These are phyloP conservation scores for Zaprionus vittiger DNA, from an alignment of 1,140 invertebrate genomes.

Conservation along the genomic window DNA sequence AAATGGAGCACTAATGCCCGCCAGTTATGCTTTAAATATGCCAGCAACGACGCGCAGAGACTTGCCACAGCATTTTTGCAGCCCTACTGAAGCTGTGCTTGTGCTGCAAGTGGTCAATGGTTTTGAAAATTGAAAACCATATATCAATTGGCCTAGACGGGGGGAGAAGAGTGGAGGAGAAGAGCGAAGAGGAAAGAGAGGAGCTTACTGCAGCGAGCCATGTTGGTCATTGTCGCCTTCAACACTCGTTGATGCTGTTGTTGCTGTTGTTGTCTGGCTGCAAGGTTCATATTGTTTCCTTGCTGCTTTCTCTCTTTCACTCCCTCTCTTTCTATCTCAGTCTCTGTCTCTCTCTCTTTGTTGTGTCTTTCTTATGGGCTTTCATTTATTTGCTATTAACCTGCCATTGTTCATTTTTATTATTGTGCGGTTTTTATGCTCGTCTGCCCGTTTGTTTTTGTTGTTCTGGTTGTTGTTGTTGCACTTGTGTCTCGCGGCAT, in stretches of 20 bases:
- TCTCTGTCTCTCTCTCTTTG: slow-evolving; percentile 8
- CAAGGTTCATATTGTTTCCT: slow-evolving; percentile 13
- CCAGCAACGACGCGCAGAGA: slow-evolving; percentile 11
- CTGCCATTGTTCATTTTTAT: slow-evolving; percentile 84
- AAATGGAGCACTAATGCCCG: not conserved
- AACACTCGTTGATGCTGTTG: not conserved
- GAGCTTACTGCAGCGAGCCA: not conserved
- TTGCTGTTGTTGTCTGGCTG: slow-evolving; percentile 28
- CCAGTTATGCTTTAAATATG: slow-evolving; percentile 73
- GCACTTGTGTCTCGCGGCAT: slow-evolving; percentile 76
- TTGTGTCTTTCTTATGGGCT: slow-evolving; percentile 77
- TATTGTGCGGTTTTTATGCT: slow-evolving; percentile 77
- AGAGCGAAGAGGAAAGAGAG: not conserved
- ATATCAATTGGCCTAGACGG: slow-evolving; percentile 79
- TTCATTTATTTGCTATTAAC: slow-evolving; percentile 84
- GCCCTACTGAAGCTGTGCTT: slow-evolving; percentile 2
- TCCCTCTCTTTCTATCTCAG: slow-evolving; percentile 1
- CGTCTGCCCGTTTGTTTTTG: slow-evolving; percentile 39
- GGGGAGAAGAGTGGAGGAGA: slow-evolving; percentile 28
- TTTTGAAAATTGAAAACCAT: slow-evolving; percentile 84
- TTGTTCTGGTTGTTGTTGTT: slow-evolving; percentile 48
- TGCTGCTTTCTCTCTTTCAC: not conserved
- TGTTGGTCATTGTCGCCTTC: slow-evolving; percentile 37
- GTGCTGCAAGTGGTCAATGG: slow-evolving; percentile 70
- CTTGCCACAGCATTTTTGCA: slow-evolving; percentile 29